A percentile compares a stretch with the other conserved stretches of the same genome.
Conservation (phyloP, 2,888 invertebrate genomes). For the Prosopocoilus inquinatus region DNA sequence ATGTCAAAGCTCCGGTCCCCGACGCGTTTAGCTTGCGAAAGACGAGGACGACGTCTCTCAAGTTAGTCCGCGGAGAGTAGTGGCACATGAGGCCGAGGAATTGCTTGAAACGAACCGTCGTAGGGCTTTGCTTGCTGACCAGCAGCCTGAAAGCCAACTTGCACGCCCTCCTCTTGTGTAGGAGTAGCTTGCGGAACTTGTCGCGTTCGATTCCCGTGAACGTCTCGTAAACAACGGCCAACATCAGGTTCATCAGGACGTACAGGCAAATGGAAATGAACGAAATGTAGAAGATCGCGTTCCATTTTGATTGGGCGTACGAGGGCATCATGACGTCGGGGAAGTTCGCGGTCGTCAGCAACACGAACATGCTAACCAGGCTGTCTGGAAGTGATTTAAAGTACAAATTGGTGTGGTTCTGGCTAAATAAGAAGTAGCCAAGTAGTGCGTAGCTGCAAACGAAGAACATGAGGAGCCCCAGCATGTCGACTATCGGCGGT, state of each 20-base stretch:
- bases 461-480: conserved; percentile 79
- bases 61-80: conserved; percentile 70
- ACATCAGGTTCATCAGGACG: conserved; percentile 59
- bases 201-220: conserved; percentile 84
- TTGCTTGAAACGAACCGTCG: conserved; percentile 67
- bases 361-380: conserved; percentile 84
- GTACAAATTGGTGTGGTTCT: conserved; percentile 70
- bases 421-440: conserved; percentile 79
- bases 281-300: conserved; percentile 81
- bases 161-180: conserved; percentile 80
- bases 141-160: conserved; percentile 78
- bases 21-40: conserved; percentile 76
- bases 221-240: conserved; percentile 88
- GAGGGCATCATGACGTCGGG: conserved; percentile 94
- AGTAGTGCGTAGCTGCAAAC: conserved; percentile 79
- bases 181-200: conserved; percentile 77
- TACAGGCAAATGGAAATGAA: conserved; percentile 73
- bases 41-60: conserved; percentile 73
- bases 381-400: conserved; percentile 77
- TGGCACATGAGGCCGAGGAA: conserved; percentile 79
- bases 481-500: conserved; percentile 86
- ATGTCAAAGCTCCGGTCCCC: conserved; percentile 63
- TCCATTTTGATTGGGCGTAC: conserved; percentile 76
- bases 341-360: conserved; percentile 88
- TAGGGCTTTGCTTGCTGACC: conserved; percentile 72